Evolutionary conservation across 2,797 vertebrate species (phyloP), one percentile per base, ranked within the genome.

Genomic region (Ctenopoma multispine): DNA sequence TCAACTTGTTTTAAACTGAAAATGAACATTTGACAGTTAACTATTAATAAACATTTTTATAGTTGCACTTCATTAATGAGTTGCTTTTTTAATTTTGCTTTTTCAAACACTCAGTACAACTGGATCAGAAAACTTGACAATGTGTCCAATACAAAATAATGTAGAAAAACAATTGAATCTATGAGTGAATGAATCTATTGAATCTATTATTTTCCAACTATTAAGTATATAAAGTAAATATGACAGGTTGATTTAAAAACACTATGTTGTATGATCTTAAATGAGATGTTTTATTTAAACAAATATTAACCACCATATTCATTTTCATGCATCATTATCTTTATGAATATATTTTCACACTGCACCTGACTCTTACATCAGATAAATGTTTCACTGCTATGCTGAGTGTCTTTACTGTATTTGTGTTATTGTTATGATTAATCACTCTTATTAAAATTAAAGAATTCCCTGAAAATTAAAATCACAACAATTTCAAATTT

Each of bases 401-500:
- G 7, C 15, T 0, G 0, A 13, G 17, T 54, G 8, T 70, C 11
- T 23, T 36, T n/a, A 57, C 29, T 41, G 49, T 46, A 7, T 11
- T 24, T 18, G 49, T 44, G 20, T 27, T 34, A 17, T 43, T 47
- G 31, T 29, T 18, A 15, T n/a, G n/a, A n/a, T n/a, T n/a, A n/a
- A n/a, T 41, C 48, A 9, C 27, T 40, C 31, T 29, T 20, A 12
- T 38, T 56, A 12, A 36, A 17, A 44, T 24, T 81, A 62, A 23
- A 23, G 29, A 57, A 14, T 24, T 2, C 57, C 68, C 8, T 59
- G 20, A 10, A n/a, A 49, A 34, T 40, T 13, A 40, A 46, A 55
- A 18, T 21, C 48, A 36, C 49, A 18, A 56, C 36, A 65, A 58
- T 24, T 48, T 68, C 36, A 46, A 41, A 43, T 69, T 36, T 65